Conservation (phyloP, 2,113 vertebrate genomes). For the Phycodurus eques region DNA sequence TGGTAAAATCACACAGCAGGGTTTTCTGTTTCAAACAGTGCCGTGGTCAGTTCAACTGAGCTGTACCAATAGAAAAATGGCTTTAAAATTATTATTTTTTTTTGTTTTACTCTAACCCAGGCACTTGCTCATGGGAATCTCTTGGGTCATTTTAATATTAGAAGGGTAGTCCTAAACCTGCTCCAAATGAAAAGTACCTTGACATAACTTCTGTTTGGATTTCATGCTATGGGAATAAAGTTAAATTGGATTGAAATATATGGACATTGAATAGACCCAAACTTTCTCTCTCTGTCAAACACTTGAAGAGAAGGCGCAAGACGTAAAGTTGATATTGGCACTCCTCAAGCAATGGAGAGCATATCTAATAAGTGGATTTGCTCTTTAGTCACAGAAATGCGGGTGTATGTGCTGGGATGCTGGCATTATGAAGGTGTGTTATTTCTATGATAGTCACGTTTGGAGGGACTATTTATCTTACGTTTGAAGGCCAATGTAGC, state of each 20-base stretch:
- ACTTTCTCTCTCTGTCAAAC: neutral
- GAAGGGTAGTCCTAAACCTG: neutral
- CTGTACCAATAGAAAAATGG: too few species aligned
- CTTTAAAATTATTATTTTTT: too few species aligned
- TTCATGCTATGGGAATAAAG: neutral
- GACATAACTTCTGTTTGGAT: neutral
- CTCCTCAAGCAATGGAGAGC: slow-evolving; percentile 27
- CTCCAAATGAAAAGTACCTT: neutral
- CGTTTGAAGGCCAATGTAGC: slow-evolving; percentile 53
- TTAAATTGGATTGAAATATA: neutral
- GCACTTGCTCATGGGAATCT: too few species aligned
- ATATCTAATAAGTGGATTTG: slow-evolving; percentile 51
- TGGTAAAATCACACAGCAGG: too few species aligned
- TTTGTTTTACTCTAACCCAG: too few species aligned
- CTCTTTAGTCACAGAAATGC: slow-evolving; percentile 42
- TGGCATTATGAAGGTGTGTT: slow-evolving; percentile 7
- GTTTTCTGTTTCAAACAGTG: too few species aligned
- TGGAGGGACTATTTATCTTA: slow-evolving; percentile 42
- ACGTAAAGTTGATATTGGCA: slow-evolving; percentile 31
- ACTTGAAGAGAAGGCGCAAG: slow-evolving; percentile 3
- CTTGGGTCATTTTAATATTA: neutral
- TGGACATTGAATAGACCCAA: neutral
- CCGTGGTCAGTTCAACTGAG: too few species aligned
- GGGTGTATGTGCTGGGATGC: slow-evolving; percentile 30
- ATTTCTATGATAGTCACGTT: neutral